A percentile compares a stretch with the other conserved stretches of the same genome.
Conservation (phyloP, 2,113 vertebrate species). For the Arvicanthis niloticus region DNA sequence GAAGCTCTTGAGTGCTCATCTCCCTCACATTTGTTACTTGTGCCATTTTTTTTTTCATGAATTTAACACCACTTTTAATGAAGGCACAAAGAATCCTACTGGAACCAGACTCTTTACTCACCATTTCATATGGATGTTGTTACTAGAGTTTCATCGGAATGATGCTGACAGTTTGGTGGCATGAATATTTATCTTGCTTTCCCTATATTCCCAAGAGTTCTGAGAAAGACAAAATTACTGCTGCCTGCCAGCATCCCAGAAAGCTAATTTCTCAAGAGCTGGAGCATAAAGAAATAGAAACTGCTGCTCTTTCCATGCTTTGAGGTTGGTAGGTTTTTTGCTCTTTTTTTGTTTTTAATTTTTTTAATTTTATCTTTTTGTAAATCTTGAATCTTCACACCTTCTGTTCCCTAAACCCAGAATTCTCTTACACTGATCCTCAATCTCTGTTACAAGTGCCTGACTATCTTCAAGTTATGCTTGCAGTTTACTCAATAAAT, state of each 20-base stretch:
- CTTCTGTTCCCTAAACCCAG: background rate
- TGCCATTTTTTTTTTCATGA: background rate
- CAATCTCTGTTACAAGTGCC: background rate
- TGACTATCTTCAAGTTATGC: background rate
- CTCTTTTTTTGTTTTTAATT: background rate
- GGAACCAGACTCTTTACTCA: conserved; percentile 8
- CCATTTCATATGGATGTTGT: background rate
- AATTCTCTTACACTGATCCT: background rate
- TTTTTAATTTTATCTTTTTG: background rate
- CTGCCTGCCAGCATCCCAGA: conserved; percentile 47
- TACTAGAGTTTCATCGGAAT: conserved; percentile 24
- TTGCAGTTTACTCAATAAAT: background rate
- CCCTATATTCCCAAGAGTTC: conserved; percentile 31
- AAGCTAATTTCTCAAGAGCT: conserved; percentile 57
- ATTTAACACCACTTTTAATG: background rate
- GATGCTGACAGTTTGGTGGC: conserved; percentile 10
- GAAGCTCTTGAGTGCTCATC: background rate
- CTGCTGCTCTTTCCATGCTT: background rate
- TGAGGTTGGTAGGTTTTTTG: background rate
- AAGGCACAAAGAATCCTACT: background rate
- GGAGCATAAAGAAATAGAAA: background rate
- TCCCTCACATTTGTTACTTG: background rate
- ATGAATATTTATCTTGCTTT: conserved; percentile 53
- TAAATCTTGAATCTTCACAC: background rate
- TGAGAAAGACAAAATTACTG: background rate